Base-by-base conservation (phyloP, 2,888 invertebrate species). In the Agapostemon virescens region DNA sequence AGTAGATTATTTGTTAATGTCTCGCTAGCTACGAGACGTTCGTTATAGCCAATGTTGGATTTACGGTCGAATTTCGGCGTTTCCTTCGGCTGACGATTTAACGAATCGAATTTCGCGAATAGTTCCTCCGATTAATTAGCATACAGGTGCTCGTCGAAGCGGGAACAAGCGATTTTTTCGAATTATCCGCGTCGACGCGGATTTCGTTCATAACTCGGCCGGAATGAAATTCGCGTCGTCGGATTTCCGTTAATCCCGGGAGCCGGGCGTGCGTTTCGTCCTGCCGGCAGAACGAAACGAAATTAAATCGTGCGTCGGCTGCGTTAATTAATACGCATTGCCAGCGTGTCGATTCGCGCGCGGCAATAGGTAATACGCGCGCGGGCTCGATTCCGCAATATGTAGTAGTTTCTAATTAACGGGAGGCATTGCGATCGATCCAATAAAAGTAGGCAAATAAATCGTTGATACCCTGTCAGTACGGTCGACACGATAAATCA, bases 371-470 rank as follows among this genome's bases (percentile, higher is more conserved):
- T 86, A 85, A 86, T 86, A 81, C 85, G 85, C 80, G 78, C 20
- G n/a, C 63, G 73, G 83, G 80, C 77, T 75, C 81, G 86, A 80
- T 87, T 83, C 75, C 86, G 74, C 84, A 86, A 85, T 84, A 84
- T 82, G 87, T 87, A 86, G 81, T 87, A 86, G 82, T 87, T 87
- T 87, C 87, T 87, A 87, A 87, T 87, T 87, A 87, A 87, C 87
- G 81, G 79, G 80, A 80, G 79, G 77, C 82, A 86, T 76, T 77
- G 82, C 78, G 84, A 84, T 87, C 87, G 86, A 81, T 85, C 84
- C 85, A 87, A 86, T 86, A 86, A 86, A 86, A 86, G 87, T 86
- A 82, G 81, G 77, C 81, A 77, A 83, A 85, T 86, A 86, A 86
- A 86, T 87, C 84, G 85, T 74, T 78, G 86, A 86, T 84, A 80